These are phyloP conservation scores for Echinops telfairi DNA, from an alignment of 2,113 vertebrate species.

Conservation along the genomic window DNA sequence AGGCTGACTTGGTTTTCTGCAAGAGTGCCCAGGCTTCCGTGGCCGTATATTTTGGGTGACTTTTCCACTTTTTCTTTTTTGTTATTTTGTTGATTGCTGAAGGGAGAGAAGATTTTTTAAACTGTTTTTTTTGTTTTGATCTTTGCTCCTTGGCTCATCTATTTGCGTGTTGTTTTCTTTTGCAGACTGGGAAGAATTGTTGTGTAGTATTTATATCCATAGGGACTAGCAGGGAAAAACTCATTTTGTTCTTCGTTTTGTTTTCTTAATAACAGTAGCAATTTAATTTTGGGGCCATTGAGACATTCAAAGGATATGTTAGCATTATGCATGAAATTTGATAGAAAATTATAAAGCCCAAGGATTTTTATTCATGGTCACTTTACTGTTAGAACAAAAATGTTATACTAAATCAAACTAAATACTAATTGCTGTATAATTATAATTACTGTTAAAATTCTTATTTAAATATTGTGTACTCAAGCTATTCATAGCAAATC, in stretches of 20 bases:
- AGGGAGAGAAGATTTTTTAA: conserved; percentile 59
- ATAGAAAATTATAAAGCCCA: conserved; percentile 48
- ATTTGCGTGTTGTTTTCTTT: conserved; percentile 75
- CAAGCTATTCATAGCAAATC: conserved; percentile 5
- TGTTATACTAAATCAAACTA: conserved; percentile 11
- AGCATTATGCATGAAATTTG: conserved; percentile 40
- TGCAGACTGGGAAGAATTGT: conserved; percentile 69
- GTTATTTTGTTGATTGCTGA: conserved; percentile 85
- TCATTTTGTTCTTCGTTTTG: conserved; percentile 77
- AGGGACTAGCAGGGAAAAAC: conserved; percentile 69
- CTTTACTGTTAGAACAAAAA: conserved; percentile 62
- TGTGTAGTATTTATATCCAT: conserved; percentile 66
- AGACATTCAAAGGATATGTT: conserved; percentile 50
- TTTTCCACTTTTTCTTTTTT: conserved; percentile 84
- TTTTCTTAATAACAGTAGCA: conserved; percentile 67
- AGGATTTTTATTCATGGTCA: conserved; percentile 52
- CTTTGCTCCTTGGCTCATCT: conserved; percentile 84
- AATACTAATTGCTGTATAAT: conserved; percentile 63
- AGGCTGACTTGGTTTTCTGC: conserved; percentile 97
- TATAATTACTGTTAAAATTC: conserved; percentile 34
- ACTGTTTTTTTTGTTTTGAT: conserved; percentile 84
- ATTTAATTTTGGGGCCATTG: conserved; percentile 67
- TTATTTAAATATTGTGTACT: conserved; percentile 64
- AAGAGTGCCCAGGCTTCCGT: conserved; percentile 95
- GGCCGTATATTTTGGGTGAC: conserved; percentile 89